Evolutionary conservation across 2,113 vertebrate species (phyloP).

Genomic region (Piliocolobus tephrosceles): DNA sequence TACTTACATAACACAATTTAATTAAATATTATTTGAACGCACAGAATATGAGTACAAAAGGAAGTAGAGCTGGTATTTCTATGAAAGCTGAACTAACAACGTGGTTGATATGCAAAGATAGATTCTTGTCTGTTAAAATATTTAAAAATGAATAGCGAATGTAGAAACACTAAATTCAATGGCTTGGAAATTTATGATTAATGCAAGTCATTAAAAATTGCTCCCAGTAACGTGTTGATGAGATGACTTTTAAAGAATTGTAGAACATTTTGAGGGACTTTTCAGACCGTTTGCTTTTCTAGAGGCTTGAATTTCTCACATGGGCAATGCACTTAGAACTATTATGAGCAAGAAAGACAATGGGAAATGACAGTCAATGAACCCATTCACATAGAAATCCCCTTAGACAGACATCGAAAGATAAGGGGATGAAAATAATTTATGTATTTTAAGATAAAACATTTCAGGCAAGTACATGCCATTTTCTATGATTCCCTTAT

Average conservation of each 20-base stretch:
- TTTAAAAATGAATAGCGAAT: neutral
- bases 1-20: neutral
- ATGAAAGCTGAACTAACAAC: neutral
- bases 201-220: slow-evolving; percentile 10
- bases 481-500: neutral
- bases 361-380: neutral
- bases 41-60: neutral
- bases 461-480: neutral
- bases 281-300: neutral
- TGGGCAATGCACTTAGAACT: neutral
- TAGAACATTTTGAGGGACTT: neutral
- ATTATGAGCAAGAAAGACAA: neutral
- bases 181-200: neutral
- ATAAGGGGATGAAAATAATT: neutral
- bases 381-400: neutral
- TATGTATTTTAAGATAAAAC: neutral
- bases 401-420: neutral
- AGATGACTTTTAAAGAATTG: neutral
- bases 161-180: neutral
- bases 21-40: neutral
- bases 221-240: neutral
- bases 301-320: neutral
- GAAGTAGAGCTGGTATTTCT: neutral
- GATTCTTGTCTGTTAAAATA: neutral
- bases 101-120: neutral